Percentiles rank a stretch among this genome's conserved stretches.
Conservation (phyloP, 1,140 invertebrate genomes). For the Drosophila nigromelanica region DNA sequence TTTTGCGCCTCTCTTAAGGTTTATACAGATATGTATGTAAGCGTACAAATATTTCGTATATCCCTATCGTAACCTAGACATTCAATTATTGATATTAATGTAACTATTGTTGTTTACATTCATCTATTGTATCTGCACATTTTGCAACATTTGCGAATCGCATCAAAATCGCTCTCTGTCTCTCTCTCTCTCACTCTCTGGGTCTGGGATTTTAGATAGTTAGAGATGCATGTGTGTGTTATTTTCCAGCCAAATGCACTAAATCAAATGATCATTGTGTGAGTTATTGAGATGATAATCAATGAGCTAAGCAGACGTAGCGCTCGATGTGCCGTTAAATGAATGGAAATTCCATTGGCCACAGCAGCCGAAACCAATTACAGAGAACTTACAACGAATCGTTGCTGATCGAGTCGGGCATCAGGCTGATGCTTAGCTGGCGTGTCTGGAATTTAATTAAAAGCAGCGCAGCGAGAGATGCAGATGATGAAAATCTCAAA, state of each 20-base stretch:
- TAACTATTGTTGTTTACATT: constrained; percentile 16
- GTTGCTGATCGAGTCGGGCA: constrained; percentile 36
- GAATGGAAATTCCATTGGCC: constrained; percentile 72
- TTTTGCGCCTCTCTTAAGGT: too few relatives aligned
- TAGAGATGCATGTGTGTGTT: constrained; percentile 34
- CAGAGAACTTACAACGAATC: constrained; percentile 66
- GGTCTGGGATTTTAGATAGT: background rate
- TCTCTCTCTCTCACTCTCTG: background rate
- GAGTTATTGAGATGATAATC: constrained; percentile 67
- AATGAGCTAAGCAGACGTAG: constrained; percentile 41
- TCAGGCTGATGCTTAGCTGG: constrained; percentile 25
- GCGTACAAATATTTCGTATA: background rate
- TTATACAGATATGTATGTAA: too few relatives aligned
- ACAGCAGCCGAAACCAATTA: constrained; percentile 55
- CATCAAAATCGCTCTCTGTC: background rate
- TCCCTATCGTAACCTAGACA: background rate
- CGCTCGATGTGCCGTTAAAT: constrained; percentile 68
- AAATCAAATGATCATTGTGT: constrained; percentile 67
- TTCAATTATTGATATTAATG: constrained; percentile 7
- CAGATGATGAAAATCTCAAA: constrained; percentile 51
- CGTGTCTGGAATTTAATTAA: constrained; percentile 80
- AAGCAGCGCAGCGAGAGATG: constrained; percentile 39
- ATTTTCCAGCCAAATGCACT: constrained; percentile 64
- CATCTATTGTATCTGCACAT: background rate
- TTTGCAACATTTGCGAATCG: constrained; percentile 6